Evolutionary conservation across 2,113 vertebrate genomes (phyloP), one percentile per base, ranked within the genome.

Genomic region (Brevimyrus niger): DNA sequence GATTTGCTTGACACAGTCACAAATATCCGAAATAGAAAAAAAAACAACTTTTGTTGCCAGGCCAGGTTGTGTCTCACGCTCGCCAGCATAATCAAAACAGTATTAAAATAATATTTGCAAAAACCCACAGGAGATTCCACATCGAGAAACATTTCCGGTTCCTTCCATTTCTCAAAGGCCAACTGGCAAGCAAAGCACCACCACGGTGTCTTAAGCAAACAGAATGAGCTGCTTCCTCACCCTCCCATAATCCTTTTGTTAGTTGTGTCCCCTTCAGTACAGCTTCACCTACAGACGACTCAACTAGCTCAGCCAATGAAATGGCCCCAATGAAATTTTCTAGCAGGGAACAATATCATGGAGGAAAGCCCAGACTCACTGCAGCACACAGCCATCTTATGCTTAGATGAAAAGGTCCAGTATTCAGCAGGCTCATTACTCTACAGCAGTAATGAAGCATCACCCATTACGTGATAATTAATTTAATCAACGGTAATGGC

Each of bases 401-500:
- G 61, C 8, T 27, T 65, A 65, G 58, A 65, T 11, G 10, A 69
- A 27, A 31, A 13, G 61, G n/a, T 58, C 73, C 58, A 0, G 88
- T 90, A 90, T 93, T 93, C 94, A 93, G 89, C 92, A 94, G 53
- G 92, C 86, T 91, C 92, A 89, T 94, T 95, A 95, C 91, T 91
- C 94, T 93, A 94, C 95, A 95, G 96, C 91, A 95, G 93, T 95
- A 97, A 95, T 96, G 96, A 96, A 96, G 94, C 96, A 94, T 94
- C 96, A 96, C 95, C 95, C 96, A 96, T 35, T 96, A 96, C 95
- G 93, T 95, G 96, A 96, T 96, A 96, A 97, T 97, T 96, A 96
- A 97, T 97, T 97, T 97, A 96, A 97, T 96, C 96, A 97, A 96
- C 96, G 96, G 95, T 97, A 97, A 97, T 97, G 95, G 96, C 96